These are phyloP conservation scores for Nephotettix cincticeps DNA, from an alignment of 1,140 invertebrate species.

Conservation along the genomic window DNA sequence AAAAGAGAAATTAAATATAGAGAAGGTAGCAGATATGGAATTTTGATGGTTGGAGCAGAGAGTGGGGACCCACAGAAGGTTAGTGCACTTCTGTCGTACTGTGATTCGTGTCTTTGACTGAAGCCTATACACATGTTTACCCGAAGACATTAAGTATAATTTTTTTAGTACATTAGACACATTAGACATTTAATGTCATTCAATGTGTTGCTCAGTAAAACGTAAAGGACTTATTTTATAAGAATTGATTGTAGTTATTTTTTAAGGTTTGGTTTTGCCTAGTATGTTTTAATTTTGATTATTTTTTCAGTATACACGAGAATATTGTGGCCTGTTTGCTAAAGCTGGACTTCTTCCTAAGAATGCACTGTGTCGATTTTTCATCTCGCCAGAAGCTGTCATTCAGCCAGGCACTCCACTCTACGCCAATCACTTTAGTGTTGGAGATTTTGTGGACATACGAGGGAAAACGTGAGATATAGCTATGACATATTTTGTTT, in stretches of 20 bases:
- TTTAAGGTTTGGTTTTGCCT: no score
- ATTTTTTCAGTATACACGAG: conserved; percentile 70
- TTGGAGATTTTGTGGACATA: conserved; percentile 90
- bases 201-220: no score
- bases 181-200: no score
- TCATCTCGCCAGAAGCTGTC: conserved; percentile 83
- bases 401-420: conserved; percentile 89
- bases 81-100: no score
- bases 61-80: conserved; percentile 76
- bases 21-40: conserved; percentile 58
- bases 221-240: no score
- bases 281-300: no score
- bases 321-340: conserved; percentile 86
- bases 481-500: no score
- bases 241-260: no score
- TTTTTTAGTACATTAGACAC: no score
- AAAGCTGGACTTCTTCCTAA: conserved; percentile 89
- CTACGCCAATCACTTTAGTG: conserved; percentile 82
- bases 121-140: no score
- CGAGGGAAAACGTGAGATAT: conserved; percentile 91
- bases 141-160: no score
- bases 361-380: conserved; percentile 76
- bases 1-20: conserved; percentile 46
- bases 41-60: conserved; percentile 86
- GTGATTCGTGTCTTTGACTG: no score